Percentiles rank a stretch among this genome's conserved stretches.
Conservation (phyloP, 2,113 vertebrate genomes). For the Ciconia boyciana region DNA sequence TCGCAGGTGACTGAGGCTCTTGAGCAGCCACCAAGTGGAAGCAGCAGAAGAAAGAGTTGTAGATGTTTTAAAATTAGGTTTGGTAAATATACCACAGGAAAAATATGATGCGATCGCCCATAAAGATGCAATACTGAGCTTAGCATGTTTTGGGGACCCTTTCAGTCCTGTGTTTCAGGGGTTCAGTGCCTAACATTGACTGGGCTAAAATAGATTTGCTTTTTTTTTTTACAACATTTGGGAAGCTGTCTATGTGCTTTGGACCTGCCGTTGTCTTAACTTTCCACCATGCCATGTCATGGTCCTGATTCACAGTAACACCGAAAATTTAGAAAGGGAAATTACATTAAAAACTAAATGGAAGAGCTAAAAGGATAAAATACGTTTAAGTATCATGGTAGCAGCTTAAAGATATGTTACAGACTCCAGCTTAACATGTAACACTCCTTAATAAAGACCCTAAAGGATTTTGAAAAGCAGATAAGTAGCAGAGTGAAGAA, state of each 20-base stretch:
- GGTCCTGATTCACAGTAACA: background rate
- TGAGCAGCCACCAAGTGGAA: background rate
- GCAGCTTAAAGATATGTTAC: background rate
- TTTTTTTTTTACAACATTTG: background rate
- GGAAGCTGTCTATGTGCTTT: background rate
- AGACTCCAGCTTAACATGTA: background rate
- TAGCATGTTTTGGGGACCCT: background rate
- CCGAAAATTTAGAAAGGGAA: background rate
- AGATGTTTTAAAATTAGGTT: background rate
- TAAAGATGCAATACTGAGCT: background rate
- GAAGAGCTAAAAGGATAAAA: background rate
- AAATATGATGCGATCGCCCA: background rate
- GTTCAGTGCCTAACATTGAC: background rate
- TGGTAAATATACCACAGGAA: background rate
- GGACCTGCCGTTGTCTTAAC: background rate
- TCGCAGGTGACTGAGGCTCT: background rate
- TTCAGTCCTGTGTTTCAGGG: background rate
- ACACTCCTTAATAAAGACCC: background rate
- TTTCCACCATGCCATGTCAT: background rate
- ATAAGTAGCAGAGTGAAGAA: background rate
- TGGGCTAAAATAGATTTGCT: background rate
- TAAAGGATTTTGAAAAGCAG: background rate
- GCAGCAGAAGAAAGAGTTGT: background rate
- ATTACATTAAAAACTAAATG: background rate
- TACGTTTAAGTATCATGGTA: background rate